Conservation (phyloP, 2,113 vertebrate species). For the Hemichromis elongatus region DNA sequence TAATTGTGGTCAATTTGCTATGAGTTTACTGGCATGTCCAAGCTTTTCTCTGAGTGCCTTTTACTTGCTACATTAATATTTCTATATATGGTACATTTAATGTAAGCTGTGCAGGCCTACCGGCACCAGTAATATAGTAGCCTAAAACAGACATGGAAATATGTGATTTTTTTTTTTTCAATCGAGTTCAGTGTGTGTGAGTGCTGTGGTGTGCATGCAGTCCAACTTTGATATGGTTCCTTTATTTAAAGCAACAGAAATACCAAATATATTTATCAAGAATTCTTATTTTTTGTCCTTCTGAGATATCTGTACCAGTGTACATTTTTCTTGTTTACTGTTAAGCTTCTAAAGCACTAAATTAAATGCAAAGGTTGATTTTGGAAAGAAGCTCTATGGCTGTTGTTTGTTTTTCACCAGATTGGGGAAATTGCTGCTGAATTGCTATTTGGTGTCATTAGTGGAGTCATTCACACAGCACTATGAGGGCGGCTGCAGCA, state of each 20-base stretch:
- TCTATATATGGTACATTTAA: constrained; percentile 28
- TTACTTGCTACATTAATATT: constrained; percentile 26
- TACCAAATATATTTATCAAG: constrained; percentile 45
- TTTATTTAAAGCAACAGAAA: constrained; percentile 12
- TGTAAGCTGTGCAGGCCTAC: constrained; percentile 13
- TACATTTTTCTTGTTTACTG: constrained; percentile 37
- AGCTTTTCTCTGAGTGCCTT: constrained; percentile 62
- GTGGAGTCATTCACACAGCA: not conserved
- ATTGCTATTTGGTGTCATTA: not conserved
- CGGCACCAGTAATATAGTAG: constrained; percentile 12
- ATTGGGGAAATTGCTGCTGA: not conserved
- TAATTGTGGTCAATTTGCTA: constrained; percentile 16
- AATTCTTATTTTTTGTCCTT: constrained; percentile 23
- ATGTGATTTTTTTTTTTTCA: not conserved
- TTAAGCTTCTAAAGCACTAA: constrained; percentile 10
- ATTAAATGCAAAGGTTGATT: constrained; percentile 42
- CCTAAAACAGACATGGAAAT: not conserved
- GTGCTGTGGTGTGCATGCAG: constrained; percentile 24
- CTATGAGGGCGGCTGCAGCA: not conserved
- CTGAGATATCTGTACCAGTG: constrained; percentile 32
- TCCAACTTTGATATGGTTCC: constrained; percentile 1
- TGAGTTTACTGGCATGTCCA: constrained; percentile 22
- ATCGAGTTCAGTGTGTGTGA: not conserved
- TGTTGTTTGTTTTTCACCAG: not conserved
- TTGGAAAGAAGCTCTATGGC: not conserved